A percentile compares a stretch with the other conserved stretches of the same genome.
These are phyloP conservation scores for Hetaerina americana DNA, from an alignment of 1,140 invertebrate species.

Conservation along the genomic window DNA sequence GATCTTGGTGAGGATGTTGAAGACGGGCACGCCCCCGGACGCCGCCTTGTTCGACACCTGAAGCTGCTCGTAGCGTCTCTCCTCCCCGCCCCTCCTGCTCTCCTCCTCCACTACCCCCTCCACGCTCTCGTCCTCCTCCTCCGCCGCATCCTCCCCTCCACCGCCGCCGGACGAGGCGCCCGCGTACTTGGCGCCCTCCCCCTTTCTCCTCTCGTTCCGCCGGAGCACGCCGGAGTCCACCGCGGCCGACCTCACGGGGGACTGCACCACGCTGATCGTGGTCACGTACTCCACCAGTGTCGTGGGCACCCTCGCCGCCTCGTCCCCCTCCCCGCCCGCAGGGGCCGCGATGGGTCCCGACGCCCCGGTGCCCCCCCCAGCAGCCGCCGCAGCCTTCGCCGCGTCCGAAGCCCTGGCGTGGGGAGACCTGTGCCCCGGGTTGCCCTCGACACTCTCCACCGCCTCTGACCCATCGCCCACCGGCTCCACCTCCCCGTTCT, in stretches of 20 bases:
- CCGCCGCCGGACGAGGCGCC: too few species aligned
- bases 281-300: too few species aligned
- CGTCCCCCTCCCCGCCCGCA: not conserved
- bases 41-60: not conserved
- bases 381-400: not conserved
- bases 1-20: not conserved
- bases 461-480: not conserved
- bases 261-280: too few species aligned
- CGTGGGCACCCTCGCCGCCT: too few species aligned
- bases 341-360: not conserved
- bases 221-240: too few species aligned
- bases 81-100: not conserved
- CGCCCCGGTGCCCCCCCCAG: too few species aligned
- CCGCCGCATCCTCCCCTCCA: not conserved
- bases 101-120: not conserved
- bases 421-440: not conserved
- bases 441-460: not conserved
- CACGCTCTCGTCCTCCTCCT: not conserved
- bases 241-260: too few species aligned
- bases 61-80: not conserved
- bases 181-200: not conserved
- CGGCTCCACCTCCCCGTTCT: not conserved
- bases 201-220: not conserved
- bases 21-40: not conserved
- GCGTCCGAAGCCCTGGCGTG: not conserved